Evolutionary conservation across 1,140 invertebrate genomes (phyloP).

Genomic region (Lepidurus couesii): DNA sequence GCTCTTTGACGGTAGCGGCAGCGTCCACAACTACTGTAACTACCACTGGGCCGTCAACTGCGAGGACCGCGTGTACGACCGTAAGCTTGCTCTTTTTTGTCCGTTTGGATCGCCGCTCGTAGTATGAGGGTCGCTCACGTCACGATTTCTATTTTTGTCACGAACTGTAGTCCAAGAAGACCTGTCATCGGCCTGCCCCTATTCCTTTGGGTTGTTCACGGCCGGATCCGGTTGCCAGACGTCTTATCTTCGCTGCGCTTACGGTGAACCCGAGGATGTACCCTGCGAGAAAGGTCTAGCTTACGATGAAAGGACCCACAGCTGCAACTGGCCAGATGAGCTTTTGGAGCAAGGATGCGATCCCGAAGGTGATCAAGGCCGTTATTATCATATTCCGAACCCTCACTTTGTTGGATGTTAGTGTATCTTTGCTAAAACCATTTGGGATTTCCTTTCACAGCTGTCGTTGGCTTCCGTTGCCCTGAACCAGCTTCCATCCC

Average conservation of each 20-base stretch:
- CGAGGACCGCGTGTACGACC: constrained; percentile 69
- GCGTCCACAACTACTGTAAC: constrained; percentile 84
- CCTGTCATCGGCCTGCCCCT: constrained; percentile 73
- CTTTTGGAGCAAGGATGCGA: constrained; percentile 68
- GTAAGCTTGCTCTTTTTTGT: constrained; percentile 52
- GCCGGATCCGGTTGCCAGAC: constrained; percentile 66
- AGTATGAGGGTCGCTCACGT: too few relatives aligned
- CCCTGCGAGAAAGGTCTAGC: constrained; percentile 78
- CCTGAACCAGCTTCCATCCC: constrained; percentile 73
- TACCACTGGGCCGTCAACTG: constrained; percentile 89
- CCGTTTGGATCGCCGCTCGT: constrained; percentile 22
- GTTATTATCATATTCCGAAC: background rate
- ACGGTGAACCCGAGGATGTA: constrained; percentile 68
- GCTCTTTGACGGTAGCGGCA: constrained; percentile 80
- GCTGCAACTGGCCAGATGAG: constrained; percentile 89
- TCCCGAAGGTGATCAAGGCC: constrained; percentile 61
- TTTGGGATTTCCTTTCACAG: constrained; percentile 38
- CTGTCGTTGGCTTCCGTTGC: constrained; percentile 51
- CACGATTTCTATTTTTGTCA: too few relatives aligned
- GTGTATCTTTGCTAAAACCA: background rate
- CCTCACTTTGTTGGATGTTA: background rate
- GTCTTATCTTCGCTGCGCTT: constrained; percentile 76
- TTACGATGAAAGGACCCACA: constrained; percentile 79
- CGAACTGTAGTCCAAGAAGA: background rate
- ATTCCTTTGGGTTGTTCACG: constrained; percentile 80